Percentiles rank a stretch among this genome's conserved stretches.
Evolutionary conservation across 1,140 invertebrate genomes (phyloP).

Genomic region (Meloidogyne floridensis): DNA sequence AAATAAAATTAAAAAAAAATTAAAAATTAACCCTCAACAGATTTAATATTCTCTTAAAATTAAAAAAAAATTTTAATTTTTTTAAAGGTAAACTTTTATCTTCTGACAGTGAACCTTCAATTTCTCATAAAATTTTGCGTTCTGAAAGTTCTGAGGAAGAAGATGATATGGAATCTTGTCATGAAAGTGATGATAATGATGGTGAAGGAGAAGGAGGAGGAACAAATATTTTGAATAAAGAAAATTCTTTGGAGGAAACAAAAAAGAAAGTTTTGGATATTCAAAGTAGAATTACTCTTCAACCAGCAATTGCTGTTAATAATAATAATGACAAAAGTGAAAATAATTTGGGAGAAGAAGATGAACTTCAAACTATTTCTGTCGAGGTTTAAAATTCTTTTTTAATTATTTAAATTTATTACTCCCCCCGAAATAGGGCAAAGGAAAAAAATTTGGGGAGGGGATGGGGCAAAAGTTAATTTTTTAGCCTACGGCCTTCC

Average conservation of each 20-base stretch:
- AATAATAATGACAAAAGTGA: background rate
- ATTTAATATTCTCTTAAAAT: too few relatives aligned
- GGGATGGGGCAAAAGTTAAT: too few relatives aligned
- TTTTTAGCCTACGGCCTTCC: too few relatives aligned
- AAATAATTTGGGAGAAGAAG: background rate
- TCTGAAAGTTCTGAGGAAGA: slow-evolving; percentile 27
- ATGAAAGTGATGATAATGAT: slow-evolving; percentile 3
- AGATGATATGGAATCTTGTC: slow-evolving; percentile 3
- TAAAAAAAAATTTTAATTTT: background rate
- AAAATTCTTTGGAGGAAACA: background rate
- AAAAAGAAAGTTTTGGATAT: background rate
- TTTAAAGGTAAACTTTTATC: slow-evolving; percentile 27
- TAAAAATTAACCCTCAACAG: too few relatives aligned
- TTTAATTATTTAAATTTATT: too few relatives aligned
- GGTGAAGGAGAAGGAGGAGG: background rate
- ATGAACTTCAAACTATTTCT: slow-evolving; percentile 13
- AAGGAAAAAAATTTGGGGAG: too few relatives aligned
- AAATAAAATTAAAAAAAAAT: too few relatives aligned
- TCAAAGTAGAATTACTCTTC: too few relatives aligned
- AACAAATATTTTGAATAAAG: background rate
- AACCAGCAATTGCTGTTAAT: too few relatives aligned
- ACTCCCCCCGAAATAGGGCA: too few relatives aligned
- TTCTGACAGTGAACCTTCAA: slow-evolving; percentile 14
- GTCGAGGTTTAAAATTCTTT: background rate
- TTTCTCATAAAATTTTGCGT: slow-evolving; percentile 7